Evolutionary conservation across 2,113 vertebrate species (phyloP), one percentile per base, ranked within the genome.

Genomic region (Columba livia): DNA sequence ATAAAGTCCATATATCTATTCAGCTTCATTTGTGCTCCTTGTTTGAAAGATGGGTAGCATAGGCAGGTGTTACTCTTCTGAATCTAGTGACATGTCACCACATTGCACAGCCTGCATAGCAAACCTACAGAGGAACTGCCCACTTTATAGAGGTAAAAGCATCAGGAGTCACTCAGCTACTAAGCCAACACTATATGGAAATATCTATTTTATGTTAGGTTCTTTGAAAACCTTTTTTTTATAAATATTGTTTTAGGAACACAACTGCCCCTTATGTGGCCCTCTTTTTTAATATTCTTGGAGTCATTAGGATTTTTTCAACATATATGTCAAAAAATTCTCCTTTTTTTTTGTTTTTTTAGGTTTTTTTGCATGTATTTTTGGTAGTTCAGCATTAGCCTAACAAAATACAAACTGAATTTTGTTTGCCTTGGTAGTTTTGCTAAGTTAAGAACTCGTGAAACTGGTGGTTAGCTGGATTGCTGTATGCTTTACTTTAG

Each of bases 51-150:
- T 2, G 42, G 19, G 17, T 26, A 15, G 13, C 12, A 12, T 11
- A 14, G 32, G 26, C 70, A 89, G 56, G 32, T 84, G 65, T 42
- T 16, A 47, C 42, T n/a, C 10, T 75, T 84, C 77, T 29, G 56
- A 20, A 56, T 40, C 53, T 23, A 31, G 40, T n/a, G 26, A 31
- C 18, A 2, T 6, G 29, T 44, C 48, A 15, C 6, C 0, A 0
- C 16, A 51, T 79, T 25, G 10, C 42, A 32, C 11, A 61, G n/a
- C 4, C 20, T 66, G 56, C 5, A n/a, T 8, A 83, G 26, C 18
- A 61, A 62, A 84, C 29, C 5, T 69, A 6, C 21, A 64, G 38
- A 57, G 36, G 23, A 90, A 10, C 11, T 36, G 61, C 4, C 3
- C 31, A 11, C 26, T 56, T 77, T 36, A 32, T 5, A 66, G 25